These are phyloP conservation scores for Smittia aterrima DNA, from an alignment of 2,888 invertebrate species.

Conservation along the genomic window DNA sequence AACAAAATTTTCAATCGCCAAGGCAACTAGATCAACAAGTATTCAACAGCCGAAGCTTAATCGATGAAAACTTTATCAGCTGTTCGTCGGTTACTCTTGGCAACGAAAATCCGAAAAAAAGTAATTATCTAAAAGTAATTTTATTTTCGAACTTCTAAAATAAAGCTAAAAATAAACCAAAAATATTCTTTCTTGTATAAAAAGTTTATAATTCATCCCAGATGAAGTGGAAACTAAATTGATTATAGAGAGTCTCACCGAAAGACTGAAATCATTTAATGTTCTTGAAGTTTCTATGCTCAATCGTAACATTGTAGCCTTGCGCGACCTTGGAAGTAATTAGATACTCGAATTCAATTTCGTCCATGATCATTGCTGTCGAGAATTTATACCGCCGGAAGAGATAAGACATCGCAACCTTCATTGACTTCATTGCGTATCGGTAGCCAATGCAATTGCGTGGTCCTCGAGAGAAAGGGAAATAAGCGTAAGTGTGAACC, in stretches of 20 bases:
- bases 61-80: not conserved
- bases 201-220: no score
- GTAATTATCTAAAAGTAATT: no score
- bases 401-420: constrained; percentile 49
- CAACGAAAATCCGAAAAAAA: no score
- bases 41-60: not conserved
- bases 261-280: no score
- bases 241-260: no score
- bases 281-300: not conserved
- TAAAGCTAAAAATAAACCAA: no score
- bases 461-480: not conserved
- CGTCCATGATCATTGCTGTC: constrained; percentile 48
- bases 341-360: constrained; percentile 48
- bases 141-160: no score
- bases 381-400: constrained; percentile 49
- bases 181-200: no score
- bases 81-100: not conserved
- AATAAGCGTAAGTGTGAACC: not conserved
- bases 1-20: constrained; percentile 25
- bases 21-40: constrained; percentile 13
- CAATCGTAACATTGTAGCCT: not conserved
- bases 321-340: not conserved
- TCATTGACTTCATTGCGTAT: constrained; percentile 43
- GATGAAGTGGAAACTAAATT: no score
- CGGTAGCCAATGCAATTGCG: not conserved